Conservation (phyloP, 2,888 invertebrate species). For the Lordiphosa andalusiaca region DNA sequence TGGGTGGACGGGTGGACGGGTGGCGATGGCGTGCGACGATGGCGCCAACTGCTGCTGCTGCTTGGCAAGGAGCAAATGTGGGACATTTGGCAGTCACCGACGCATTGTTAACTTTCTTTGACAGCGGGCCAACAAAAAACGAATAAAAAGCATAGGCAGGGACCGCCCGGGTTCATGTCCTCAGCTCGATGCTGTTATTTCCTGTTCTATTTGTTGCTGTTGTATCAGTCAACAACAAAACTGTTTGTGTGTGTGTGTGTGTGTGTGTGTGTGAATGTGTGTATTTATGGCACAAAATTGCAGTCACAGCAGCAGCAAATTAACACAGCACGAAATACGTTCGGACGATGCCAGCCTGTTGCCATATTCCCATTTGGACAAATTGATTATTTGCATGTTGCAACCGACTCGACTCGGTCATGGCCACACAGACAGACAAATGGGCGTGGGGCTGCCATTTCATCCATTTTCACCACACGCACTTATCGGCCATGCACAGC, state of each 20-base stretch:
- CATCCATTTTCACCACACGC: constrained; percentile 32
- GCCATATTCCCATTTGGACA: constrained; percentile 55
- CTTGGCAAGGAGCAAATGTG: constrained; percentile 65
- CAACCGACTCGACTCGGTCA: constrained; percentile 31
- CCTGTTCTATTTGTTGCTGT: constrained; percentile 17
- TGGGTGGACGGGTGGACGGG: neutral
- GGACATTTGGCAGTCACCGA: constrained; percentile 64
- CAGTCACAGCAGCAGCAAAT: constrained; percentile 71
- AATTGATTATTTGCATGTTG: constrained; percentile 68
- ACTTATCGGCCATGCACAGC: constrained; percentile 67
- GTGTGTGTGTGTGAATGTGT: constrained; percentile 28
- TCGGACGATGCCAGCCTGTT: constrained; percentile 51
- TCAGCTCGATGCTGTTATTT: constrained; percentile 19
- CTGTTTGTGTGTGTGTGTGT: constrained; percentile 6
- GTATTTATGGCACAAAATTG: constrained; percentile 67
- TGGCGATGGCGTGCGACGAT: constrained; percentile 16
- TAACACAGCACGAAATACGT: constrained; percentile 57
- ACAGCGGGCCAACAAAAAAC: constrained; percentile 60
- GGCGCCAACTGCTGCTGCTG: constrained; percentile 47
- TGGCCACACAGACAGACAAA: constrained; percentile 30
- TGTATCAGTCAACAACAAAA: constrained; percentile 38
- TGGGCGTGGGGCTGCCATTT: constrained; percentile 41
- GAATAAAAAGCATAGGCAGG: neutral
- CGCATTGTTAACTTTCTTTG: constrained; percentile 73
- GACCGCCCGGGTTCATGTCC: constrained; percentile 41